Conservation (phyloP, 2,113 vertebrate species). For the Aldabrachelys gigantea region DNA sequence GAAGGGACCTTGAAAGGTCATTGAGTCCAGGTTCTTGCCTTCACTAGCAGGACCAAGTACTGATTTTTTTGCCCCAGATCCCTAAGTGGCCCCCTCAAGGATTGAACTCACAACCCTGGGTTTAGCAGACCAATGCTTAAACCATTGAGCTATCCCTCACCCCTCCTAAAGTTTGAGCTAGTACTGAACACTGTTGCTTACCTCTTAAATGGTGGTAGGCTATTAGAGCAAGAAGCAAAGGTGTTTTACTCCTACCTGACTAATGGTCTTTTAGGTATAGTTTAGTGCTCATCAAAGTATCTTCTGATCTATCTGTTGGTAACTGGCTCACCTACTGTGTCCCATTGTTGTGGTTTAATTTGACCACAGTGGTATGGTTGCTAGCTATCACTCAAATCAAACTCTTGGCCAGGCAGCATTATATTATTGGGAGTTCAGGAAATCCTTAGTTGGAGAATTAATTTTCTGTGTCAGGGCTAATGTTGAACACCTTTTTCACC, state of each 20-base stretch:
- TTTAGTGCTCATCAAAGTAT: background rate
- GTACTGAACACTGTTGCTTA: background rate
- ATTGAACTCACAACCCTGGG: too few species aligned
- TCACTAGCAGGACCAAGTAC: too few species aligned
- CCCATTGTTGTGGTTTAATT: background rate
- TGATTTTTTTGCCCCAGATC: too few species aligned
- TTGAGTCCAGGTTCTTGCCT: too few species aligned
- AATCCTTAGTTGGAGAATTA: background rate
- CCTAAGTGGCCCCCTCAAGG: too few species aligned
- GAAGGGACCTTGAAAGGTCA: too few species aligned
- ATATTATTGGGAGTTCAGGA: background rate
- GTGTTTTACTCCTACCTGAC: background rate
- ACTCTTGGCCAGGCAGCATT: background rate
- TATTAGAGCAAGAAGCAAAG: background rate
- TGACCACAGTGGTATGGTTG: fast-evolving
- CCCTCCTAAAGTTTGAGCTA: background rate
- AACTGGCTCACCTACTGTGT: background rate
- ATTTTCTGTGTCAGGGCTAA: background rate
- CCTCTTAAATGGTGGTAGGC: background rate
- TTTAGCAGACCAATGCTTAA: too few species aligned
- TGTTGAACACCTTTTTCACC: too few species aligned
- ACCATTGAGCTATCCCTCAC: too few species aligned
- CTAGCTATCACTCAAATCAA: background rate
- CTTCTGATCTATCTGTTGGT: background rate
- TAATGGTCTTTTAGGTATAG: background rate